Base-by-base conservation (phyloP, 2,888 invertebrate species). In the Scrobipalpa costella region DNA sequence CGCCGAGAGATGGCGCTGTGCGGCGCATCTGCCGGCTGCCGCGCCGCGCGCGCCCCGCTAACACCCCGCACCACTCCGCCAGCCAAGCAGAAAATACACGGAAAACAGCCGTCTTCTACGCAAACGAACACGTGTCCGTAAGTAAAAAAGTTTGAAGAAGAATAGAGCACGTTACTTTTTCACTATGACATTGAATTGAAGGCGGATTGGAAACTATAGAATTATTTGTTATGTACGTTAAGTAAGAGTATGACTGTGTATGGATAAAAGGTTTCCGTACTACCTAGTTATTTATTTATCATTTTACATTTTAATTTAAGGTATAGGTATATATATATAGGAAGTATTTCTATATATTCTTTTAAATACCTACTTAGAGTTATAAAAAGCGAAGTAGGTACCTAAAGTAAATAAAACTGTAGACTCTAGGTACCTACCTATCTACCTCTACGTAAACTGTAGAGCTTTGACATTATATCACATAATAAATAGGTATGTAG, bases 1-100 rank as follows among this genome's bases (percentile, higher is more conserved):
- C 73, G 73, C 79, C 90, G 82, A 84, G 83, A 90, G 90, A 90
- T 90, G 90, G 90, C 90, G 90, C 82, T 90, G 89, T 76, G 84
- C 83, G 89, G 84, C 89, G 88, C 90, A 90, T 89, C 90, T 90
- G 89, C 87, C 72, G 73, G 67, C 68, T 71, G 70, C 68, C 68
- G 78, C 69, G 77, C 77, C 75, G 78, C 80, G 72, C 75, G 63
- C 75, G 70, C 71, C 64, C 71, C 40, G 66, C 50, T 62, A 70
- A 63, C 72, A 66, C 75, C 73, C 55, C 72, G 38, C 72, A 68
- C 70, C 68, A 67, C 73, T 69, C 76, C 72, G 73, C 79, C 78
- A 83, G 73, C 83, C 81, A 78, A 86, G 79, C 88, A 89, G 87
- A 88, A 88, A 88, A 88, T 86, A 85, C 83, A 88, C 82, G 86